Conservation (phyloP, 2,888 invertebrate species). For the Torymus auratus region DNA sequence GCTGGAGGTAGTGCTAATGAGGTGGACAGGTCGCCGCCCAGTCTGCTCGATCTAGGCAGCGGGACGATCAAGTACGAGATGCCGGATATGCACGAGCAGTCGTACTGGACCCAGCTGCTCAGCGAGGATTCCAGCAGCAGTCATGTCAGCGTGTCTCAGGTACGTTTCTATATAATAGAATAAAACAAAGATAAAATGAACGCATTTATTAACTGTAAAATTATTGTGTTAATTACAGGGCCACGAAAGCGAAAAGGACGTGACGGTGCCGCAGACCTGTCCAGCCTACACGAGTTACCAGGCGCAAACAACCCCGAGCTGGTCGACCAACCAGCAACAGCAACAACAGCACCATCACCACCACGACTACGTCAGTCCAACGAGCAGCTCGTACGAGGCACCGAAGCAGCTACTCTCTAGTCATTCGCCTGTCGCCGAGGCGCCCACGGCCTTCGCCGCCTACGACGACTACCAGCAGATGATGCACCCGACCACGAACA, state of each 20-base stretch:
- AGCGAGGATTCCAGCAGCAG: constrained; percentile 76
- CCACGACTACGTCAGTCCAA: constrained; percentile 47
- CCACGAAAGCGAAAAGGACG: constrained; percentile 67
- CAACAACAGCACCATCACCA: constrained; percentile 1
- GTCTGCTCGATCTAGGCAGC: constrained; percentile 84
- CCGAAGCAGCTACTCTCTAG: constrained; percentile 65
- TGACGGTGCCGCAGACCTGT: constrained; percentile 59
- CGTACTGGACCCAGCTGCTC: constrained; percentile 74
- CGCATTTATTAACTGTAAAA: not conserved
- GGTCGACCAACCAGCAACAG: constrained; percentile 9
- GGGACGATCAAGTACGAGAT: constrained; percentile 83
- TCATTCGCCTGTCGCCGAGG: constrained; percentile 67
- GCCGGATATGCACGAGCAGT: constrained; percentile 71
- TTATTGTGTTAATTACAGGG: constrained; percentile 59
- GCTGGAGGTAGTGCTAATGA: constrained; percentile 69
- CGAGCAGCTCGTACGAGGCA: constrained; percentile 64
- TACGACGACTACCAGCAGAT: constrained; percentile 66
- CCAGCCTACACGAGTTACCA: constrained; percentile 34
- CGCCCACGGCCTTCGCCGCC: constrained; percentile 55
- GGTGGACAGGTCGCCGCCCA: constrained; percentile 81
- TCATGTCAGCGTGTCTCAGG: constrained; percentile 75
- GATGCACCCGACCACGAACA: constrained; percentile 38
- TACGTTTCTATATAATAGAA: not conserved
- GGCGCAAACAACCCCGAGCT: not conserved
- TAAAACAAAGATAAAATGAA: too few relatives aligned